Percentiles rank a stretch among this genome's conserved stretches.
These are phyloP conservation scores for Argentina silus DNA, from an alignment of 2,797 vertebrate species.

Conservation along the genomic window DNA sequence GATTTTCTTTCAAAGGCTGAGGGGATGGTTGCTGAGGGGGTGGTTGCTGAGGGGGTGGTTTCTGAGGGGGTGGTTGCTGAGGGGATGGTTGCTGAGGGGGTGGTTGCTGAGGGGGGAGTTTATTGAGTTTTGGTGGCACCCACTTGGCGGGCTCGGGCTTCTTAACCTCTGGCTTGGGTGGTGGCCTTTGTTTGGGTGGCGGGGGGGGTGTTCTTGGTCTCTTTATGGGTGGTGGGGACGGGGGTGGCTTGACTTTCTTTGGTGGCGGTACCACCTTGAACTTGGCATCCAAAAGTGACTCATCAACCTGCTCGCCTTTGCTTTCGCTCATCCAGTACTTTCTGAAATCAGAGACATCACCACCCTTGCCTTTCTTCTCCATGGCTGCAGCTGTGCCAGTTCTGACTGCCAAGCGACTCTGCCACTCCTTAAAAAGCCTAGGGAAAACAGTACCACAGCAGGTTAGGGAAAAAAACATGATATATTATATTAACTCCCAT, in stretches of 20 bases:
- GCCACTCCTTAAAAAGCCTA: conserved; percentile 67
- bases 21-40: background rate
- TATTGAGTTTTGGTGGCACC: background rate
- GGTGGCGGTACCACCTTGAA: conserved; percentile 63
- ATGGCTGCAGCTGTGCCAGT: conserved; percentile 10
- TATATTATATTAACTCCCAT: background rate
- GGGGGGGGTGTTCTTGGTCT: background rate
- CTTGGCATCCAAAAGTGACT: conserved; percentile 35
- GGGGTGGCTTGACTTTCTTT: conserved; percentile 48
- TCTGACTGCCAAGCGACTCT: conserved; percentile 46
- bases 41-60: no score
- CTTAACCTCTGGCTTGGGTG: background rate
- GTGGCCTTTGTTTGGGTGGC: background rate
- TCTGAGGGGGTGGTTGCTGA: background rate
- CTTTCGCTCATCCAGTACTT: conserved; percentile 30
- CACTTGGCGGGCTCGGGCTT: background rate
- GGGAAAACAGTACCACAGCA: background rate
- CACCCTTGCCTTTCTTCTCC: conserved; percentile 26
- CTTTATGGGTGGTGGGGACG: conserved; percentile 35
- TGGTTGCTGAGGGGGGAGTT: no score
- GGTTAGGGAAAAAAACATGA: background rate
- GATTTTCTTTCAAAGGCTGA: conserved; percentile 8
- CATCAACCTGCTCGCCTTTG: conserved; percentile 11
- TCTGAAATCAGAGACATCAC: conserved; percentile 48
- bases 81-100: background rate